These are phyloP conservation scores for Pyrrhura leucotis DNA, from an alignment of 2,797 vertebrate species.

Conservation along the genomic window DNA sequence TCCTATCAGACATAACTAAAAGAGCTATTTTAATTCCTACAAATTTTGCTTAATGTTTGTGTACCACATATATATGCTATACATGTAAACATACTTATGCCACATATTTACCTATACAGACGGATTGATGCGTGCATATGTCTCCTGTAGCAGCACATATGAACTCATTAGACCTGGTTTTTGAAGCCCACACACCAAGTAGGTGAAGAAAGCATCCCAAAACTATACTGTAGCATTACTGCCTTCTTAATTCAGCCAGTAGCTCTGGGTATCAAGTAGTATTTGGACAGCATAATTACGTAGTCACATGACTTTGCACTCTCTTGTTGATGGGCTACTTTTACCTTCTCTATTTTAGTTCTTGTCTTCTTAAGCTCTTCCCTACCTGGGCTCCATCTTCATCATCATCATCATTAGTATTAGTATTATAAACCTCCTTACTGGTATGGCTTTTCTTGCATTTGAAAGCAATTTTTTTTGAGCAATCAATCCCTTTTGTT, in stretches of 20 bases:
- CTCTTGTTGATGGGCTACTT: background rate
- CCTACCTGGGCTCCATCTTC: background rate
- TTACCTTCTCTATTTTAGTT: background rate
- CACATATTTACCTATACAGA: background rate
- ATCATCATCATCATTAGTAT: background rate
- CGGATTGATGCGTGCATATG: background rate
- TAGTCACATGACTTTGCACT: background rate
- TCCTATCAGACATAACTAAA: background rate
- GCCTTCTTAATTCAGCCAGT: background rate
- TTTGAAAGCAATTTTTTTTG: background rate
- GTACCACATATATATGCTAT: background rate
- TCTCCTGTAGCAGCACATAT: fast-evolving
- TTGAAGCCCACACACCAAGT: background rate
- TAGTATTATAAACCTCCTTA: background rate
- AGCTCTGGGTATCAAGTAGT: background rate
- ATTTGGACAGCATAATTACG: background rate
- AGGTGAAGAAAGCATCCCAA: background rate
- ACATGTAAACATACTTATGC: background rate
- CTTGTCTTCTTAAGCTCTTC: background rate
- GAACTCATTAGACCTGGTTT: background rate
- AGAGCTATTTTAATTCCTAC: background rate
- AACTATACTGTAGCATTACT: background rate
- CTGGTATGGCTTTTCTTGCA: background rate
- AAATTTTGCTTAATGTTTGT: background rate
- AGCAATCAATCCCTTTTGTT: background rate